phyloP scores from a whole-genome alignment of 2,113 vertebrate genomes.

The Colossoma macropomum region DNA sequence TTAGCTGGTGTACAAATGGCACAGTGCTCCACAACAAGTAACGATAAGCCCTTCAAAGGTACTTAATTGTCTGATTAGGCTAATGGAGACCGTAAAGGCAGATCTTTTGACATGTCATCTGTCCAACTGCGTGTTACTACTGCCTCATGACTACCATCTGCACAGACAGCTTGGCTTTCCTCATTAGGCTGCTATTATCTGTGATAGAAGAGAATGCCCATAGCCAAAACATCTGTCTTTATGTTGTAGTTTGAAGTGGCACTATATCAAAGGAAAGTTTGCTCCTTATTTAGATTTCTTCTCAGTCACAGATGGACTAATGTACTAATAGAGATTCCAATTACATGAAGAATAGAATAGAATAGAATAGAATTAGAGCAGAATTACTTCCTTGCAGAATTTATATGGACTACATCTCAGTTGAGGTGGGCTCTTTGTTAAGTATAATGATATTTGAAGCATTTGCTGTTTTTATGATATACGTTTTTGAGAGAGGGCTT shows the following conservation, averaged over 20 bases:
- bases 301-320: slow-evolving; percentile 25
- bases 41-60: slow-evolving; percentile 21
- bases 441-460: neutral
- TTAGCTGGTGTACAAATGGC: slow-evolving; percentile 44
- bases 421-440: no score
- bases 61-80: slow-evolving; percentile 56
- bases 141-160: slow-evolving; percentile 69
- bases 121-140: slow-evolving; percentile 55
- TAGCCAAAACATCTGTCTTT: slow-evolving; percentile 58
- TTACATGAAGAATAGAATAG: slow-evolving; percentile 3
- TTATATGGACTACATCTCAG: neutral
- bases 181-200: slow-evolving; percentile 70
- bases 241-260: slow-evolving; percentile 24
- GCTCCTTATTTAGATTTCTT: neutral
- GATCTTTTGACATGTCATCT: slow-evolving; percentile 48
- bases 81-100: slow-evolving; percentile 54
- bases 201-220: slow-evolving; percentile 55
- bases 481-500: no score
- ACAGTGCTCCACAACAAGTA: slow-evolving; percentile 7
- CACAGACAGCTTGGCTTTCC: slow-evolving; percentile 69
- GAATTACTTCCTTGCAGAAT: neutral
- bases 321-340: slow-evolving; percentile 18
- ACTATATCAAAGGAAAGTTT: slow-evolving; percentile 19
- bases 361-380: slow-evolving; percentile 3
- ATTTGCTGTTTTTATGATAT: no score